Base-by-base conservation (phyloP, 2,888 invertebrate species). In the Caenorhabditis drosophilae region DNA sequence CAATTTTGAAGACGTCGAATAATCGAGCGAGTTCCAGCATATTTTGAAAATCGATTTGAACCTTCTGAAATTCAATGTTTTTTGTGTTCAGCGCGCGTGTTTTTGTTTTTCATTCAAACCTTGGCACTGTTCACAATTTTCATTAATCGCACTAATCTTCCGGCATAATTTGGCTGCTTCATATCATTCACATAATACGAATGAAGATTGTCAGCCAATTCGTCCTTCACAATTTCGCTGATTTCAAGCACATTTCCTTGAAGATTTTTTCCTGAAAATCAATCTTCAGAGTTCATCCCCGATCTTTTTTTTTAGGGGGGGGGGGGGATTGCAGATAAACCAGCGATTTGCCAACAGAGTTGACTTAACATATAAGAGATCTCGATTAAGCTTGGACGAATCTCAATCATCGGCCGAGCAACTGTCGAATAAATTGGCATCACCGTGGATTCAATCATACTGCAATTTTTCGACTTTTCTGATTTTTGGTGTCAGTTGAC, bases 81-180 rank as follows among this genome's bases (percentile, higher is more conserved):
- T n/a, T n/a, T n/a, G n/a, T n/a, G n/a, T n/a, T n/a, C n/a, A n/a
- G n/a, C n/a, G n/a, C n/a, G n/a, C n/a, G n/a, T n/a, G n/a, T n/a
- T n/a, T n/a, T n/a, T n/a, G n/a, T n/a, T n/a, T n/a, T n/a, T n/a
- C n/a, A n/a, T 72, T 64, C 9, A 70, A 56, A 31, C 69, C 59
- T 2, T 50, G 38, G 12, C 12, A 31, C 12, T 31, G 31, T 31
- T 31, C 31, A 31, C 31, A 31, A 31, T 31, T 31, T 31, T 31
- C 74, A 74, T 74, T 36, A 74, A 34, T 46, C 67, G 63, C 51
- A 70, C 67, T 9, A 74, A 61, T 49, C 74, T 35, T 11, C 54
- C 60, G 1, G 74, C 74, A 46, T 74, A 74, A 41, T 74, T 74
- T 4, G 70, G 27, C 46, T 54, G 51, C 46, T 57, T 57, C 25